Base-by-base conservation (phyloP, 2,113 vertebrate genomes). In the Spea bombifrons region DNA sequence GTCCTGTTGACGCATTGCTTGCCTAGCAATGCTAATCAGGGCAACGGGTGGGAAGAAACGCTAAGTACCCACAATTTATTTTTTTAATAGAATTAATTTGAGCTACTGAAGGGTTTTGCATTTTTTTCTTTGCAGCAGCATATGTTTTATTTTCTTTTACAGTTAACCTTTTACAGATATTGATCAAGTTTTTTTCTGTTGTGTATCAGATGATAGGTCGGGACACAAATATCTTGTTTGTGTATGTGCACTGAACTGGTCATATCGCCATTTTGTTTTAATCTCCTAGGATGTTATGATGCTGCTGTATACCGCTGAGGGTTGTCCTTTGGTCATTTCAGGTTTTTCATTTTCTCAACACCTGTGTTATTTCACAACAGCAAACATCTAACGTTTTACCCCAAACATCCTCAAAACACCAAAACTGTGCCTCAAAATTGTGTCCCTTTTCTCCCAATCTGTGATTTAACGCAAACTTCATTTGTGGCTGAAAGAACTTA, bases 31-130 rank as follows among this genome's bases (percentile, higher is more conserved):
- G 88, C 89, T 90, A 91, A 89, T 90, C 93, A 72, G 95, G 96
- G 96, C 95, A 98, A 96, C 97, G 97, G 97, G 92, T 91, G 94
- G 92, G 90, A 93, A 89, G 90, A 89, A 82, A 84, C 89, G 89
- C 94, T 90, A 87, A 92, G 92, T 87, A 91, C 84, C 84, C 71
- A 82, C 87, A 88, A 88, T 43, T 52, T 5, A 5, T 17, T 12
- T 76, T 76, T 76, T 76, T 90, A 94, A 93, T 92, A 91, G 64
- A 43, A 83, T 90, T 93, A 88, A 86, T 91, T 93, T 90, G 90
- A 89, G 80, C 90, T 88, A 83, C 86, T 89, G 87, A 69, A 75
- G 30, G 88, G 75, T 53, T 84, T 89, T 88, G 88, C 95, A 55
- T 85, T 89, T 88, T 88, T 95, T 95, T 30, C 30, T 30, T 96